Percentiles rank a stretch among this genome's conserved stretches.
These are phyloP conservation scores for Ctenicera cuprea DNA, from an alignment of 2,888 invertebrate species.

Conservation along the genomic window DNA sequence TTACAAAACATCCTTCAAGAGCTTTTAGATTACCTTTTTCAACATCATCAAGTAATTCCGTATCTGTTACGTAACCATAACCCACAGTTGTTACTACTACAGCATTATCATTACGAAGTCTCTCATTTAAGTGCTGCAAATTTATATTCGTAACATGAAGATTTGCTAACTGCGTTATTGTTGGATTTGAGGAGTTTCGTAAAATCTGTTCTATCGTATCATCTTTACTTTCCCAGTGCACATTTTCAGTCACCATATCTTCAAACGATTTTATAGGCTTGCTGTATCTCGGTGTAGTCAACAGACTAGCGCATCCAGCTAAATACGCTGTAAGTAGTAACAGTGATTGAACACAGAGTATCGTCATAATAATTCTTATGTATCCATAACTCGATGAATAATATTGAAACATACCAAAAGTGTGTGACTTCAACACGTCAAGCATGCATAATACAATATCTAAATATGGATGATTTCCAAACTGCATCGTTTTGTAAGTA, in stretches of 20 bases:
- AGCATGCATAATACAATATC: not conserved
- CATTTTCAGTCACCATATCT: conserved; percentile 56
- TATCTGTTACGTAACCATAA: no score
- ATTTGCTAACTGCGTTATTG: no score
- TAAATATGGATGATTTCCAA: conserved; percentile 25
- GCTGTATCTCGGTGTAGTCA: conserved; percentile 38
- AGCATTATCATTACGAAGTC: conserved; percentile 8
- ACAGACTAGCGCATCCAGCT: conserved; percentile 45
- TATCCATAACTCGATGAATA: not conserved
- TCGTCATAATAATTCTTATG: conserved; percentile 32
- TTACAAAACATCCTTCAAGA: no score
- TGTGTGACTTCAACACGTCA: conserved; percentile 10
- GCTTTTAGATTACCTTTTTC: no score
- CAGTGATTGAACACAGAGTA: conserved; percentile 39
- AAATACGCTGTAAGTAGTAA: conserved; percentile 42
- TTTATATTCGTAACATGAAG: no score
- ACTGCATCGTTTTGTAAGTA: not conserved
- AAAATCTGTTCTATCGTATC: no score
- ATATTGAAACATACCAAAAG: conserved; percentile 21
- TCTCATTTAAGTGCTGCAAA: conserved; percentile 50
- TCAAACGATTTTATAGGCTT: conserved; percentile 40
- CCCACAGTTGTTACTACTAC: no score
- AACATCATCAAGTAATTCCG: no score
- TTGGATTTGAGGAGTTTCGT: no score
- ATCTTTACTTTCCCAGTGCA: conserved; percentile 55